Percentiles rank a stretch among this genome's conserved stretches.
Conservation (phyloP, 1,140 invertebrate genomes). For the Mizuhopecten yessoensis region DNA sequence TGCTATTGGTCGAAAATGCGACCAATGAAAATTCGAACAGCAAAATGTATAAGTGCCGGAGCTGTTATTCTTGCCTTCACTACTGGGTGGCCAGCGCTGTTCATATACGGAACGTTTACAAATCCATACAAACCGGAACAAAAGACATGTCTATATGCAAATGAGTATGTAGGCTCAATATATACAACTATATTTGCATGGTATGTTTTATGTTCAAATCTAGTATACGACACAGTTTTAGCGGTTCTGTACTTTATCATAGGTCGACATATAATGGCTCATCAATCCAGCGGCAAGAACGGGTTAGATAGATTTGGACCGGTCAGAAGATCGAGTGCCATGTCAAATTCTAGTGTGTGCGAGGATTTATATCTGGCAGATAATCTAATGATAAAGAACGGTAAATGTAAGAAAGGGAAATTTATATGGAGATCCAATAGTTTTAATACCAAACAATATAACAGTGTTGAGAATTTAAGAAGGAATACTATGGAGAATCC, state of each 20-base stretch:
- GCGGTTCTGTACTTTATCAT: slow-evolving; percentile 51
- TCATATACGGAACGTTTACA: slow-evolving; percentile 54
- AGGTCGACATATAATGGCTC: slow-evolving; percentile 1
- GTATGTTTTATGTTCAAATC: slow-evolving; percentile 51
- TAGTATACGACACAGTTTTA: slow-evolving; percentile 42
- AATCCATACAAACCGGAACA: background rate
- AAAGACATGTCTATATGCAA: slow-evolving; percentile 51
- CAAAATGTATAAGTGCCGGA: slow-evolving; percentile 42
- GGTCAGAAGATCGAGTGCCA: background rate
- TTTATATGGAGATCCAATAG: background rate
- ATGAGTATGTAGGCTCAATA: slow-evolving; percentile 30
- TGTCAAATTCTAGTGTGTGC: slow-evolving; percentile 22
- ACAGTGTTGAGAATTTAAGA: background rate
- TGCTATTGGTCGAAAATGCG: slow-evolving; percentile 44
- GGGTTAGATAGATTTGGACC: background rate
- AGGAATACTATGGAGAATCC: background rate
- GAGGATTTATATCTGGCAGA: slow-evolving; percentile 32
- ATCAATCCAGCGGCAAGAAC: background rate
- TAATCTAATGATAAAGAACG: slow-evolving; percentile 44
- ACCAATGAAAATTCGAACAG: slow-evolving; percentile 46
- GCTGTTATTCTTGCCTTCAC: slow-evolving; percentile 43
- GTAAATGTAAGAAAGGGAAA: slow-evolving; percentile 39
- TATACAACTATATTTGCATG: slow-evolving; percentile 46
- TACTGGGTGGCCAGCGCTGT: slow-evolving; percentile 59
- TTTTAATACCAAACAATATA: slow-evolving; percentile 43